A percentile compares a stretch with the other conserved stretches of the same genome.
These are phyloP conservation scores for Entomobrya multifasciata DNA, from an alignment of 2,888 invertebrate genomes.

Conservation along the genomic window DNA sequence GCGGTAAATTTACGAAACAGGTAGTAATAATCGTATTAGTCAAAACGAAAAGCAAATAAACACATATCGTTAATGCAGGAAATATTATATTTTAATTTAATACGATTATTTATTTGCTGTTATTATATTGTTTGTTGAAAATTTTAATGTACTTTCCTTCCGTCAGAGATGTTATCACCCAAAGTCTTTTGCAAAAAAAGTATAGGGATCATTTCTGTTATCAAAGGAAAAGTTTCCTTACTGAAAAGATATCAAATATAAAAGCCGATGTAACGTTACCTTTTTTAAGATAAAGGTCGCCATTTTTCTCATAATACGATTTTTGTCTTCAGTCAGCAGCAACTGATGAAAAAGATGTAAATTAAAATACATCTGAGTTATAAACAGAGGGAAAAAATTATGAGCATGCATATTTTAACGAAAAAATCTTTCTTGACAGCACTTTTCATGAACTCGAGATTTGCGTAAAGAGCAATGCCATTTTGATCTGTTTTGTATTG, in stretches of 20 bases:
- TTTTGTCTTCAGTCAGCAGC: too few species aligned
- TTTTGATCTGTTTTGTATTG: constrained; percentile 1
- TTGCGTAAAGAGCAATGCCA: neutral
- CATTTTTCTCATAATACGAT: too few species aligned
- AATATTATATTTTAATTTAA: neutral
- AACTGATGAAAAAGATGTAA: too few species aligned
- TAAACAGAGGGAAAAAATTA: neutral
- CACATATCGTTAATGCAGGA: neutral
- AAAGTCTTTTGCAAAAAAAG: too few species aligned
- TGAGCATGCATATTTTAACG: neutral
- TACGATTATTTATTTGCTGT: constrained; percentile 30
- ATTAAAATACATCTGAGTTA: too few species aligned
- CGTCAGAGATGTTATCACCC: neutral
- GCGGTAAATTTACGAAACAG: constrained; percentile 47
- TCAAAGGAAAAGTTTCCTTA: constrained; percentile 17
- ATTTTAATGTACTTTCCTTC: constrained; percentile 39
- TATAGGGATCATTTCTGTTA: constrained; percentile 33
- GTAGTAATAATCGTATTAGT: constrained; percentile 57
- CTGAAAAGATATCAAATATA: too few species aligned
- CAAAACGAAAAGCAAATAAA: constrained; percentile 26
- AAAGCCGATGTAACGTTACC: too few species aligned
- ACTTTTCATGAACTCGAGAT: neutral
- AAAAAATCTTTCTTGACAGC: neutral
- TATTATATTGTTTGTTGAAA: constrained; percentile 60
- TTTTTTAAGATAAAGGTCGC: too few species aligned